Evolutionary conservation across 1,140 invertebrate species (phyloP).

Genomic region (Piezodorus guildinii): DNA sequence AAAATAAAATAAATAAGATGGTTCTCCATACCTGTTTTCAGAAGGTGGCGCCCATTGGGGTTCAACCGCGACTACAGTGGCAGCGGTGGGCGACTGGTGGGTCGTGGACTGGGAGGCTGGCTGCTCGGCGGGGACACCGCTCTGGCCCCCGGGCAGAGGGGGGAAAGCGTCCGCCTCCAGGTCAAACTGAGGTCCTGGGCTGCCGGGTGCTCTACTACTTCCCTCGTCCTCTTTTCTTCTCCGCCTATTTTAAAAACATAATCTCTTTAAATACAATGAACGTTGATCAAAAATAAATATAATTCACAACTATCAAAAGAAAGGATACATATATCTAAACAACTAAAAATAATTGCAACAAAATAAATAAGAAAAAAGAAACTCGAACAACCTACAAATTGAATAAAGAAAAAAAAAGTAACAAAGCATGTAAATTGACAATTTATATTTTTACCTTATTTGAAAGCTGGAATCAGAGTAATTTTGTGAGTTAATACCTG

Average conservation of each 20-base stretch:
- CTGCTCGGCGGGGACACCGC: background rate
- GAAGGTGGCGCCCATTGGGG: slow-evolving; percentile 29
- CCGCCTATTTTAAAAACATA: slow-evolving; percentile 31
- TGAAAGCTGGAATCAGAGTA: too few relatives aligned
- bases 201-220: slow-evolving; percentile 9
- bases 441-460: too few relatives aligned
- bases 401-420: too few relatives aligned
- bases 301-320: too few relatives aligned
- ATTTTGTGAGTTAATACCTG: too few relatives aligned
- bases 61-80: slow-evolving; percentile 32
- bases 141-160: slow-evolving; percentile 53
- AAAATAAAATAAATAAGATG: background rate
- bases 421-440: too few relatives aligned
- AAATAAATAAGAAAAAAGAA: too few relatives aligned
- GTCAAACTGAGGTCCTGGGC: slow-evolving; percentile 53
- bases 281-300: too few relatives aligned
- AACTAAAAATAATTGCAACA: too few relatives aligned
- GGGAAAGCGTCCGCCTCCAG: slow-evolving; percentile 70
- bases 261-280: background rate
- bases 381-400: too few relatives aligned
- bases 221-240: slow-evolving; percentile 37
- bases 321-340: too few relatives aligned
- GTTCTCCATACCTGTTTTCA: slow-evolving; percentile 2
- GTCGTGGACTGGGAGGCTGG: slow-evolving; percentile 51
- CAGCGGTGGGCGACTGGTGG: slow-evolving; percentile 48